Percentiles rank a stretch among this genome's conserved stretches.
These are phyloP conservation scores for Podilymbus podiceps DNA, from an alignment of 2,113 vertebrate species.

Conservation along the genomic window DNA sequence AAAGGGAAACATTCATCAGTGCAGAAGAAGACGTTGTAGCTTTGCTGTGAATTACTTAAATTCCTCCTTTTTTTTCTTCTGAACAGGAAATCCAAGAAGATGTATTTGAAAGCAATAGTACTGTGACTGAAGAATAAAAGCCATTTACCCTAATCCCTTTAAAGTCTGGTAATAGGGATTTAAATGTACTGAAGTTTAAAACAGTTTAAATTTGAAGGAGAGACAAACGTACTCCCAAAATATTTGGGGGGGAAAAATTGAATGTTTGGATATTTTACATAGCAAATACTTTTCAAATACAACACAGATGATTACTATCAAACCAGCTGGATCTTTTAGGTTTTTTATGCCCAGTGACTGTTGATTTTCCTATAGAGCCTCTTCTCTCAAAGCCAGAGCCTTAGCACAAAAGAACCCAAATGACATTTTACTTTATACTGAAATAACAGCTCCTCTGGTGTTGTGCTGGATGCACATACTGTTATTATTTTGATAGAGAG, in stretches of 20 bases:
- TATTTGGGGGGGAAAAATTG: not conserved
- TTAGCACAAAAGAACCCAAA: not conserved
- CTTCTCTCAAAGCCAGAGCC: not conserved
- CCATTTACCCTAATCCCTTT: slow-evolving; percentile 38
- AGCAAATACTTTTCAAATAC: not conserved
- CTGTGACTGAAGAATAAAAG: slow-evolving; percentile 19
- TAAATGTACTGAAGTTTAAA: not conserved
- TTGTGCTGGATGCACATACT: accelerated
- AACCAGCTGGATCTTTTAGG: not conserved
- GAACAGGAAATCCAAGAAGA: slow-evolving; percentile 63
- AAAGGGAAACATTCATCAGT: slow-evolving; percentile 70
- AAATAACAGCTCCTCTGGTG: not conserved
- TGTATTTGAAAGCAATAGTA: slow-evolving; percentile 46
- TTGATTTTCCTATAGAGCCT: not conserved
- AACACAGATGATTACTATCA: not conserved
- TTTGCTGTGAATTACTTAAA: slow-evolving; percentile 70
- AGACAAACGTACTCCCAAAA: not conserved
- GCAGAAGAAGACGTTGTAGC: slow-evolving; percentile 33
- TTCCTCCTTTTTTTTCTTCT: slow-evolving; percentile 47
- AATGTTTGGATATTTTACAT: not conserved
- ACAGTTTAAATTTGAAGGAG: not conserved
- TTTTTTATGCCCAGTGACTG: not conserved
- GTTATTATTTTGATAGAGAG: not conserved
- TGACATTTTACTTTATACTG: not conserved
- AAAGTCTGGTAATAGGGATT: slow-evolving; percentile 20